Evolutionary conservation across 2,113 vertebrate genomes (phyloP).

Genomic region (Entelurus aequoreus): DNA sequence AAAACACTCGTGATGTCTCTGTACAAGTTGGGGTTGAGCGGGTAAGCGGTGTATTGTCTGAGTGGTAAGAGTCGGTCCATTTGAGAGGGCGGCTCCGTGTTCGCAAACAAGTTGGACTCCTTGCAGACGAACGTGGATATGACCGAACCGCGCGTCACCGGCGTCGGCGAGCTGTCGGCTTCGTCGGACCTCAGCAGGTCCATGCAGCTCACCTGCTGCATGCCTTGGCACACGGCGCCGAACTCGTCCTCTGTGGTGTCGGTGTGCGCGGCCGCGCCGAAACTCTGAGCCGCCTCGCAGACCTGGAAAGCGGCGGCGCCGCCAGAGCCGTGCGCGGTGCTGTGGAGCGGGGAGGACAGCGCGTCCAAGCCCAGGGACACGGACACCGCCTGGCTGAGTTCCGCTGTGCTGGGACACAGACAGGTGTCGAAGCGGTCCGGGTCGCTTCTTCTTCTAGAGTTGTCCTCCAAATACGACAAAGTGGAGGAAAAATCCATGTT

Average conservation of each 20-base stretch:
- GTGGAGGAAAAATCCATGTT: conserved; percentile 45
- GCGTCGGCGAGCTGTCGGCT: conserved; percentile 18
- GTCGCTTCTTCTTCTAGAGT: conserved; percentile 27
- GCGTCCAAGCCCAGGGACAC: conserved; percentile 82
- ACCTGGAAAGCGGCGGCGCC: conserved; percentile 29
- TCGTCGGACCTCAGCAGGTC: conserved; percentile 49
- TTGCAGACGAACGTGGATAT: conserved; percentile 40
- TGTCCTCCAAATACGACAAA: conserved; percentile 22
- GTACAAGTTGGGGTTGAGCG: conserved; percentile 17
- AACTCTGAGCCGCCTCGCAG: conserved; percentile 37
- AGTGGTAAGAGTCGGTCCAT: conserved; percentile 26
- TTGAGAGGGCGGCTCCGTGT: conserved; percentile 26
- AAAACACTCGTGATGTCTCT: conserved; percentile 23
- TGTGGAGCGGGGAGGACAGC: conserved; percentile 52
- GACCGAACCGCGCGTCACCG: conserved; percentile 28
- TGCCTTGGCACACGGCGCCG: conserved; percentile 35
- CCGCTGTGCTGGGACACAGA: conserved; percentile 73
- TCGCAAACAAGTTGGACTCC: conserved; percentile 43
- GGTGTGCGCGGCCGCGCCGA: not conserved
- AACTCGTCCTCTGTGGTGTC: conserved; percentile 22
- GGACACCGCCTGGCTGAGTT: conserved; percentile 81
- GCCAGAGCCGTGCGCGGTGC: conserved; percentile 43
- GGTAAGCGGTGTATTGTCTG: conserved; percentile 16
- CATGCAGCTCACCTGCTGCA: conserved; percentile 55
- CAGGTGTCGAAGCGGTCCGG: conserved; percentile 32